phyloP scores from a whole-genome alignment of 2,113 vertebrate species.

The Chaetops frenatus region DNA sequence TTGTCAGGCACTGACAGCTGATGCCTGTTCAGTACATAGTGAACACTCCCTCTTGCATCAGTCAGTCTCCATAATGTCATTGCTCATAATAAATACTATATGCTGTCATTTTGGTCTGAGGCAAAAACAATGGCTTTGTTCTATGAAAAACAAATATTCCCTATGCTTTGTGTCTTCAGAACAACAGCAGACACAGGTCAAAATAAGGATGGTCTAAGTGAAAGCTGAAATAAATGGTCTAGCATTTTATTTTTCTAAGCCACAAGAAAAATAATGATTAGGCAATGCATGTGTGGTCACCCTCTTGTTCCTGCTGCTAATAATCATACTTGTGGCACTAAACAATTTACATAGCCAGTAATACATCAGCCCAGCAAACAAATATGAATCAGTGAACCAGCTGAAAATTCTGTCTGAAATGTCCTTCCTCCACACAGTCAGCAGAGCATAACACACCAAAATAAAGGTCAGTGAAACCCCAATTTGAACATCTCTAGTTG shows the following conservation, averaged over 20 bases:
- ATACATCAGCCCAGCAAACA: background rate
- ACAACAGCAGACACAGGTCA: background rate
- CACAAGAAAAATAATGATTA: background rate
- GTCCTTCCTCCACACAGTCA: background rate
- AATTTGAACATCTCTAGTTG: background rate
- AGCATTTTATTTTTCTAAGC: background rate
- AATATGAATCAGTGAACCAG: background rate
- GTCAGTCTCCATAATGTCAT: background rate
- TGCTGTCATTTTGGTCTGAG: background rate
- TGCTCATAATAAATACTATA: background rate
- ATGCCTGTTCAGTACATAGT: background rate
- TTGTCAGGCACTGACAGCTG: background rate
- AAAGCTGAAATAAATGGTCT: background rate
- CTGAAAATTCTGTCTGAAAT: background rate
- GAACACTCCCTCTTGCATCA: background rate
- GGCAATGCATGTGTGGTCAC: background rate
- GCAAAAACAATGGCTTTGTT: background rate
- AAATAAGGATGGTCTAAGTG: background rate
- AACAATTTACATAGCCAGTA: background rate
- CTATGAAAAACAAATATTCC: background rate
- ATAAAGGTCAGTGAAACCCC: slow-evolving; percentile 6
- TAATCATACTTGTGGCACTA: background rate
- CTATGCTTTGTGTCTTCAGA: background rate
- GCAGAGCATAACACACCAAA: slow-evolving; percentile 19
- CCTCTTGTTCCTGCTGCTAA: background rate